Percentiles rank a stretch among this genome's conserved stretches.
These are phyloP conservation scores for Paracentrotus lividus DNA, from an alignment of 53 echinoderm and acorn worm species.

Conservation along the genomic window DNA sequence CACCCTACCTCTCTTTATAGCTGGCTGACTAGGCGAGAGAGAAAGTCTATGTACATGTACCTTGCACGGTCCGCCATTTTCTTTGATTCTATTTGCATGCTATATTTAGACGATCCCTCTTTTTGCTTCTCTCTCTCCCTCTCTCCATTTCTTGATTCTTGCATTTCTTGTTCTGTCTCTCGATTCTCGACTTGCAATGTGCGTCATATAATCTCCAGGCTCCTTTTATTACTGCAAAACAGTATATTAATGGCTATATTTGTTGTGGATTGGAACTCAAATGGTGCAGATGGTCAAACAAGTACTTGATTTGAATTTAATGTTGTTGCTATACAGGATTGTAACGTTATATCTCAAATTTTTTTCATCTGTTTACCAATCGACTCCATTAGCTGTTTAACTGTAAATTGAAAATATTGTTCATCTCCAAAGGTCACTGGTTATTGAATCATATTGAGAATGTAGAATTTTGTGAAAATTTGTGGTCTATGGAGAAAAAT, in stretches of 20 bases:
- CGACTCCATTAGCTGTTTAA: background rate
- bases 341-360: background rate
- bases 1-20: conserved; percentile 9
- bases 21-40: background rate
- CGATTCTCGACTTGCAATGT: conserved; percentile 28
- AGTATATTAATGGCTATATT: conserved; percentile 44
- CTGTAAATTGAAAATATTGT: no score
- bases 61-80: conserved; percentile 43
- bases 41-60: conserved; percentile 16
- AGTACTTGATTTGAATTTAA: conserved; percentile 24
- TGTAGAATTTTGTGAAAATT: no score
- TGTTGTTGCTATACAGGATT: background rate
- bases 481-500: no score
- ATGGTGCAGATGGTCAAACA: conserved; percentile 31
- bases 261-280: conserved; percentile 38
- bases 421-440: no score
- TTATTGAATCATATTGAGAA: no score
- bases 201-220: conserved; percentile 56
- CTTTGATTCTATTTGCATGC: conserved; percentile 60
- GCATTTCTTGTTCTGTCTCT: conserved; percentile 48
- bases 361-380: background rate
- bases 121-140: background rate
- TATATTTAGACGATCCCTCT: conserved; percentile 57
- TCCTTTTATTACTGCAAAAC: conserved; percentile 52
- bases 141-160: background rate